phyloP scores from a whole-genome alignment of 2,888 invertebrate species.

The Protophormia terraenovae region DNA sequence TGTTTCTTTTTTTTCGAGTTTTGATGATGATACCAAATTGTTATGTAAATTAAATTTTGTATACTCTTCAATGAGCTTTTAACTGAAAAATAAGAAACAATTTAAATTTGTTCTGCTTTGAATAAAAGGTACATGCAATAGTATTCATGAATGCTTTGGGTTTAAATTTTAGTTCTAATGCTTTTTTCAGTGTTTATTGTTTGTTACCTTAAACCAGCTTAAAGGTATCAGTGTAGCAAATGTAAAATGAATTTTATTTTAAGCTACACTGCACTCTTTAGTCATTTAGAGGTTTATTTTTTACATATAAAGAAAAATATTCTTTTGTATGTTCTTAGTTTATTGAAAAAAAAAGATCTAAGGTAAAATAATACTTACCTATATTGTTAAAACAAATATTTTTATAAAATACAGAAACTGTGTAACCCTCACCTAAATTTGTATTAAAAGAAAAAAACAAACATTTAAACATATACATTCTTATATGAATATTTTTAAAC shows the following conservation, averaged over 20 bases:
- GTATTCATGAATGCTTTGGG: neutral
- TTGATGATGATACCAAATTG: conserved; percentile 43
- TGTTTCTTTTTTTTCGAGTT: neutral
- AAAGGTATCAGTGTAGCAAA: conserved; percentile 46
- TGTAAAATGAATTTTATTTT: conserved; percentile 41
- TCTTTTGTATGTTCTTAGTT: neutral
- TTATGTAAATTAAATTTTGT: conserved; percentile 59
- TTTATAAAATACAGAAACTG: neutral
- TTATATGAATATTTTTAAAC: neutral
- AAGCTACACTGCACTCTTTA: conserved; percentile 43
- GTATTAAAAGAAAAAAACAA: neutral
- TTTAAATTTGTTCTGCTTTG: conserved; percentile 19
- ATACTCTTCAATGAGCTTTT: conserved; percentile 47
- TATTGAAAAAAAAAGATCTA: neutral
- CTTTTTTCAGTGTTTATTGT: neutral
- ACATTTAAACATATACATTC: neutral
- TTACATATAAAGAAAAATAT: neutral
- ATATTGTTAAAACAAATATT: neutral
- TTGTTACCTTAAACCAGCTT: conserved; percentile 30
- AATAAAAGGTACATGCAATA: neutral
- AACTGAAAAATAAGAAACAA: conserved; percentile 42
- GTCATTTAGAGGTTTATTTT: neutral
- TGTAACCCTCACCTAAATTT: conserved; percentile 44
- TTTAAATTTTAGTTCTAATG: too few species aligned
- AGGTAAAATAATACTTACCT: conserved; percentile 19